Evolutionary conservation across 2,797 vertebrate genomes (phyloP).

Genomic region (Poeciliopsis infans): DNA sequence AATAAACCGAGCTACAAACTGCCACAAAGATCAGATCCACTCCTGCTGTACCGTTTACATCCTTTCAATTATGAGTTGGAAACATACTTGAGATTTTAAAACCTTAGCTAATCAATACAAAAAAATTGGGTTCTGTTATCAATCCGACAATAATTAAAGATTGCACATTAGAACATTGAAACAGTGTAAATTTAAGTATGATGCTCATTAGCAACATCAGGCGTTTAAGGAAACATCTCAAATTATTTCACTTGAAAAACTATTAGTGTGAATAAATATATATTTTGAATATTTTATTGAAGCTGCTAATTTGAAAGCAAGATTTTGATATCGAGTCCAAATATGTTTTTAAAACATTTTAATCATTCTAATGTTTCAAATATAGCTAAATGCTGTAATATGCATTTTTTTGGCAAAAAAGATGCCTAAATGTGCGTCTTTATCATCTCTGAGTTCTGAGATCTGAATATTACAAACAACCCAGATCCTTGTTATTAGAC

Average conservation of each 20-base stretch:
- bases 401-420: background rate
- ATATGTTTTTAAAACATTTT: background rate
- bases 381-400: background rate
- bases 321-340: background rate
- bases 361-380: background rate
- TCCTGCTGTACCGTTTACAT: background rate
- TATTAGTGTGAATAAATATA: no score
- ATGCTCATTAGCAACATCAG: background rate
- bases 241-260: no score
- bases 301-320: no score
- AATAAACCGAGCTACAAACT: constrained; percentile 71
- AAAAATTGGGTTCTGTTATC: background rate
- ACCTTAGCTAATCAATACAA: background rate
- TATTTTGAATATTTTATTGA: background rate
- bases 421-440: background rate
- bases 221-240: background rate
- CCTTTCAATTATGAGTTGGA: background rate
- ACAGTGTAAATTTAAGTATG: background rate
- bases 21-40: constrained; percentile 28
- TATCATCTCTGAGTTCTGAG: background rate
- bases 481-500: background rate
- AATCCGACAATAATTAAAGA: background rate
- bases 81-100: background rate
- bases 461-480: background rate
- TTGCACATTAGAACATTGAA: background rate